phyloP scores from a whole-genome alignment of 2,113 vertebrate genomes.

The Peromyscus maniculatus region DNA sequence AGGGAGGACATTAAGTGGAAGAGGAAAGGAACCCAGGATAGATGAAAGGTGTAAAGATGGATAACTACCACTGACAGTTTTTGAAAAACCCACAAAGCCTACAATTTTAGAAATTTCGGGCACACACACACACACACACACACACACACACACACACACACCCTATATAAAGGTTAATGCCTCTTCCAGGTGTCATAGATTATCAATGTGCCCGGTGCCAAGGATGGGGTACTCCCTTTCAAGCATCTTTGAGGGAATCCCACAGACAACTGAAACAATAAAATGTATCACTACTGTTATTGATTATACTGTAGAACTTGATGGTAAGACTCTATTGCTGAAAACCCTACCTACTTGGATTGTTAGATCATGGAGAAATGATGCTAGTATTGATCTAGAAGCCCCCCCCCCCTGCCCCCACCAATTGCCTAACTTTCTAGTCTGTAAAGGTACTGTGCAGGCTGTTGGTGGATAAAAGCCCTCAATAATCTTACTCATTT shows the following conservation, averaged over 20 bases:
- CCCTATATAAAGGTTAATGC: neutral
- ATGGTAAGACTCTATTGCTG: no score
- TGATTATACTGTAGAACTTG: neutral
- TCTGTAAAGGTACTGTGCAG: neutral
- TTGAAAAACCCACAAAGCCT: neutral
- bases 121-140: neutral
- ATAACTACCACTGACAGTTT: neutral
- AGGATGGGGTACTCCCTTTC: neutral
- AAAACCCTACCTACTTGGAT: neutral
- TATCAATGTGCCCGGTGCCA: neutral
- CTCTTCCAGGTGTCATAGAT: neutral
- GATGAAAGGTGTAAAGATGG: neutral
- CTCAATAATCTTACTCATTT: neutral
- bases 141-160: neutral
- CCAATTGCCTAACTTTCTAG: neutral
- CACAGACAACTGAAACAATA: neutral
- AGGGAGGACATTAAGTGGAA: neutral
- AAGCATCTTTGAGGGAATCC: neutral
- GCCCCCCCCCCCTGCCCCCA: no score
- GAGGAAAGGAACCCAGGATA: neutral
- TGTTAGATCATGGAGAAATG: neutral
- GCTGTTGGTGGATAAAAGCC: neutral
- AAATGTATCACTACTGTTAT: neutral
- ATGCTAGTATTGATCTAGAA: neutral
- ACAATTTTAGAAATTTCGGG: neutral